Percentiles rank a stretch among this genome's conserved stretches.
These are phyloP conservation scores for Panulirus ornatus DNA, from an alignment of 1,140 invertebrate species.

Conservation along the genomic window DNA sequence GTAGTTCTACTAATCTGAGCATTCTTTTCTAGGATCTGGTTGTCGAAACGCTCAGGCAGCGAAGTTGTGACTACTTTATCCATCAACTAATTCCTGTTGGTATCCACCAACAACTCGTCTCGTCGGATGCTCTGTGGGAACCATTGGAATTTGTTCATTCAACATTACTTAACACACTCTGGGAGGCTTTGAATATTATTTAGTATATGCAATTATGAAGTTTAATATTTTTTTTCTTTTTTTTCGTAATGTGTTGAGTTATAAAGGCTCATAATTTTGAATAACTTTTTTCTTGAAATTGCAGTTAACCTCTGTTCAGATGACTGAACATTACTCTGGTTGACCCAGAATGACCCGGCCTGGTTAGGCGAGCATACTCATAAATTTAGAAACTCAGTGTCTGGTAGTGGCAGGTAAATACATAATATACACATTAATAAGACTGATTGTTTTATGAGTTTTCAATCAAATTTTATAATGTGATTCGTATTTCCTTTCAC, in stretches of 20 bases:
- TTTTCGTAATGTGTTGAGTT: neutral
- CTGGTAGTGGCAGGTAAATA: slow-evolving; percentile 35
- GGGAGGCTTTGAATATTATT: slow-evolving; percentile 12
- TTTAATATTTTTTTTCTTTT: neutral
- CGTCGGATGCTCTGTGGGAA: neutral
- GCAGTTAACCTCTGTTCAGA: too few relatives aligned
- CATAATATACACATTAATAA: neutral
- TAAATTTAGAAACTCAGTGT: slow-evolving; percentile 44
- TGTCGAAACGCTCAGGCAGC: slow-evolving; percentile 63
- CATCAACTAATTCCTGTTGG: slow-evolving; percentile 58
- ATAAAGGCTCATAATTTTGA: neutral
- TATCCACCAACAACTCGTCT: slow-evolving; percentile 32
- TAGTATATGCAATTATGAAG: neutral
- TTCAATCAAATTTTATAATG: neutral
- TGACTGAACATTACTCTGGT: slow-evolving; percentile 6
- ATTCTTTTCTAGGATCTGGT: slow-evolving; percentile 59
- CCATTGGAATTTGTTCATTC: slow-evolving; percentile 18
- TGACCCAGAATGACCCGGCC: neutral
- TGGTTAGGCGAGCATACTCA: neutral
- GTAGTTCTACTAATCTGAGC: neutral
- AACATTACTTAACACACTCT: neutral
- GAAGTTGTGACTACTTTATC: slow-evolving; percentile 44
- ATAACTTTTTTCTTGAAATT: too few relatives aligned
- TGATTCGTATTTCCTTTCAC: slow-evolving; percentile 25
- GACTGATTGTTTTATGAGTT: neutral